Evolutionary conservation across 92 coral and sea anemone species (phyloP), one percentile per base, ranked within the genome.

Genomic region (Desmophyllum pertusum): DNA sequence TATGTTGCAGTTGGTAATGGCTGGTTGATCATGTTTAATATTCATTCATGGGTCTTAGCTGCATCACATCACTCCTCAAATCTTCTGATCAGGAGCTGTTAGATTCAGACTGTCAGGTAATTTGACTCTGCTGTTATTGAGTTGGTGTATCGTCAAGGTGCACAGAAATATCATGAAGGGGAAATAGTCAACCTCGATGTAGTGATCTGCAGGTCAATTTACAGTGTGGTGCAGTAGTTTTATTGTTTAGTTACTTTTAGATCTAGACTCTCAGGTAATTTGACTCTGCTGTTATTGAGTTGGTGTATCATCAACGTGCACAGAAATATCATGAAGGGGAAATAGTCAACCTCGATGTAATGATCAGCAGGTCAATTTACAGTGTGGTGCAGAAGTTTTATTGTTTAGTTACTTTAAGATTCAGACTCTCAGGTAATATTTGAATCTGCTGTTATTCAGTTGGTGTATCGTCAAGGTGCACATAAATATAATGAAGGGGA

Each of bases 341-440:
- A 64, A 31, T 30, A 31, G 18, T 67, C 11, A 33, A 17, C 18
- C 25, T 33, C 3, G n/a, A 67, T 67, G 42, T 59, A 25, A 33
- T 25, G 35, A 25, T 59, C n/a, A n/a, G n/a, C n/a, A n/a, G n/a
- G n/a, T n/a, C 65, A 27, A 25, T 1, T 27, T 18, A 59, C 35
- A 59, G 13, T 59, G 65, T 27, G 33, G 65, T 59, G 33, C 25
- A 59, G 33, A 25, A n/a, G n/a, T n/a, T n/a, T n/a, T n/a, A n/a
- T n/a, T n/a, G n/a, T n/a, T n/a, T n/a, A n/a, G n/a, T n/a, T n/a
- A n/a, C 51, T 81, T 23, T 81, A 69, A 70, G 67, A 35, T 10
- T 81, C 85, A 25, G 85, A 48, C 9, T 50, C 68, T 37, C 76
- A 69, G 64, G 77, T 67, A 81, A 69, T n/a, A n/a, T 72, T 43